These are phyloP conservation scores for Papilio dardanus DNA, from an alignment of 1,140 invertebrate genomes.

Conservation along the genomic window DNA sequence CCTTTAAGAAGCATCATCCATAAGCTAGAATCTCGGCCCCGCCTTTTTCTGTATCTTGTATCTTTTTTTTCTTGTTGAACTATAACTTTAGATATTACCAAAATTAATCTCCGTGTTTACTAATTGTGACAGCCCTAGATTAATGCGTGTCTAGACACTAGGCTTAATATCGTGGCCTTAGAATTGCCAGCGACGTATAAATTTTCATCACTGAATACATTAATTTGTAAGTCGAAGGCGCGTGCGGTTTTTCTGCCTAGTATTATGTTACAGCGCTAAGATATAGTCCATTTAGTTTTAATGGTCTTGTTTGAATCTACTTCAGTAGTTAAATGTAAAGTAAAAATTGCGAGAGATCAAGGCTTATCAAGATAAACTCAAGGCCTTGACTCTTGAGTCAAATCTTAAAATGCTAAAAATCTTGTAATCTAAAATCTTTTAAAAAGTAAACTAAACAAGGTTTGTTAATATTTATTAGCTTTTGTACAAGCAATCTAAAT, in stretches of 20 bases:
- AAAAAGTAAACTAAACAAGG: background rate
- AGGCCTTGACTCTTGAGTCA: no score
- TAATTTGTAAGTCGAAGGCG: conserved; percentile 36
- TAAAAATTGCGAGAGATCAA: no score
- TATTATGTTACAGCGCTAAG: conserved; percentile 13
- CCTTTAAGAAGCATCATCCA: no score
- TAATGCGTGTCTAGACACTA: conserved; percentile 38
- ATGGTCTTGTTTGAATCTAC: background rate
- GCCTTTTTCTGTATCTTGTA: no score
- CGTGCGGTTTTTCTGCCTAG: conserved; percentile 24
- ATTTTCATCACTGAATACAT: conserved; percentile 36
- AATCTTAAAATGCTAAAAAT: background rate
- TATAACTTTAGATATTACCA: no score
- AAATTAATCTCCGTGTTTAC: background rate
- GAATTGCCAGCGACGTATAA: conserved; percentile 34
- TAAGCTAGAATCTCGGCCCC: no score
- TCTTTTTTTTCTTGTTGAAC: no score
- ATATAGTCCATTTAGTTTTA: background rate
- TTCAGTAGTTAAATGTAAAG: background rate
- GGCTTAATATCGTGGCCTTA: conserved; percentile 23
- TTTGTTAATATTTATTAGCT: background rate
- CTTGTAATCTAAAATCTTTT: background rate
- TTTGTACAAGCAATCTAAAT: background rate
- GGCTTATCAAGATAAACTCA: background rate
- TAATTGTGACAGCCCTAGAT: conserved; percentile 18